Base-by-base conservation (phyloP, 1,140 invertebrate genomes). In the Bradysia coprophila region DNA sequence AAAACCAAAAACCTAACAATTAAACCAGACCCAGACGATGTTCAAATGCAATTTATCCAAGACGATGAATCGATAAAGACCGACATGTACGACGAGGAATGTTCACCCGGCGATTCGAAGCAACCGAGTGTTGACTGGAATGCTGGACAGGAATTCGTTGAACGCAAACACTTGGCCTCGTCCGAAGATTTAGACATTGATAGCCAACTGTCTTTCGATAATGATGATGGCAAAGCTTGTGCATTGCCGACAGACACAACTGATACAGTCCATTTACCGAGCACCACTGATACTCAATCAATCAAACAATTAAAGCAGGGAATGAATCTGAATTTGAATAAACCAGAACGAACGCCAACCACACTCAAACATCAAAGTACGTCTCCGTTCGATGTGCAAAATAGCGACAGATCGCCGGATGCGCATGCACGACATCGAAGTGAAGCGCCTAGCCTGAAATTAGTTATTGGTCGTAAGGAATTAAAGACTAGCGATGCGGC, bases 381-480 rank as follows among this genome's bases (percentile, higher is more conserved):
- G 36, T 18, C 36, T 20, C 18, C 5, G 18, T 18, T 38, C n/a
- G 21, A n/a, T 18, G 2, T 18, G 21, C 11, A 4, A 16, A 4
- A 38, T 18, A 38, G 10, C 6, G 6, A 6, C 6, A n/a, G n/a
- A n/a, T 10, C 6, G 6, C 33, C 10, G 6, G 18, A 38, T 20
- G 16, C 10, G n/a, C 18, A 18, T 6, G 21, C 36, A 5, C 36
- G 4, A 18, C 11, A 6, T 16, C 20, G 31, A 50, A 46, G 34
- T 23, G 28, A 21, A 23, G 41, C 44, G 42, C 60, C 64, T 11
- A 64, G 62, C 1, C 46, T 68, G 36, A 65, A 68, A 51, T 51
- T 69, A 18, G 52, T 68, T 5, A 66, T 68, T 24, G 66, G 64
- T 13, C 55, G 63, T 23, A 68, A 68, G 53, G 64, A 68, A 52